Evolutionary conservation across 2,888 invertebrate species (phyloP), one percentile per base, ranked within the genome.

Genomic region (Zele albiditarsus): DNA sequence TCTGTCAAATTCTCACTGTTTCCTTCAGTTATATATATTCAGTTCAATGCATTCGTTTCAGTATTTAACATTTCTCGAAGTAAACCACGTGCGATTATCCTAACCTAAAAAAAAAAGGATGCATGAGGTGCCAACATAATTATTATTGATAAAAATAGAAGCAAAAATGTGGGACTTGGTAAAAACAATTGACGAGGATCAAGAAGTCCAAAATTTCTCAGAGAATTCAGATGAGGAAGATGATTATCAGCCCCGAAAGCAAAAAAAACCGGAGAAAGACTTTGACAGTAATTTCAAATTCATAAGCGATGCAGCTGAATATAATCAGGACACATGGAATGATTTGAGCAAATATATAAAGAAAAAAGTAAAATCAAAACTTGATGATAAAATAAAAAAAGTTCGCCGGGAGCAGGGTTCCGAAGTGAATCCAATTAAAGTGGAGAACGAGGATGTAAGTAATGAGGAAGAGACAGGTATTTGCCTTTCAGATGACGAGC

Each of bases 251-350:
- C 96, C 96, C 49, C 93, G 94, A 0, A 95, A 95, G 87, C 92
- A 94, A 81, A 95, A 94, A 81, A 92, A 92, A 49, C 93, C 93
- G 77, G 92, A 92, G 80, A 92, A 93, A 0, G 95, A 96, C 82
- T 96, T 97, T 82, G 94, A 95, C 84, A 92, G 92, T n/a, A 93
- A 92, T 38, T 97, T 97, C 85, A 91, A 95, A 81, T 97, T 97
- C 91, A 93, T 95, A 46, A 93, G 93, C 14, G 94, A 94, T 20
- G 92, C 92, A 0, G 93, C 94, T 77, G 96, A 97, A 82, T 96
- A 96, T 86, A 95, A 96, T 86, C 88, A 93, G 90, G 95, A 96
- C 84, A 93, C 94, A 4, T 95, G 95, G 95, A 93, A 95, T 86
- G 94, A 95, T 89, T 86, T 96, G 28, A 93, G 93, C 83, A 95